Evolutionary conservation across 2,888 invertebrate species (phyloP), one percentile per base, ranked within the genome.

Genomic region (Ganaspis brasiliensis): DNA sequence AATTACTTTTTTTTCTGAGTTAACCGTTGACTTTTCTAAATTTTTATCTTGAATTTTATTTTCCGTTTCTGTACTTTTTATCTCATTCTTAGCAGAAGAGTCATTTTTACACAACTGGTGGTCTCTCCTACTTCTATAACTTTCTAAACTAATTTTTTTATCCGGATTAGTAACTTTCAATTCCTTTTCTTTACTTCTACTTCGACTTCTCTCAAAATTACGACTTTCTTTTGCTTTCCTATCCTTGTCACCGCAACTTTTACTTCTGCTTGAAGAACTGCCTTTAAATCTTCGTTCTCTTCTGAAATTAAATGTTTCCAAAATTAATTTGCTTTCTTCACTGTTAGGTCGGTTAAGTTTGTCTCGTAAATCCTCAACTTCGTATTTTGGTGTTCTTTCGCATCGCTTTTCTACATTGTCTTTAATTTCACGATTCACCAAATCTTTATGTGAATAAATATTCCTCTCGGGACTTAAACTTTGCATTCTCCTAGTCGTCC

Each of bases 191-290:
- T 40, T 61, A 35, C 61, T 73, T 31, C 45, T 45, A 12, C 56
- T 73, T 35, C 73, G 45, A 24, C 67, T 67, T n/a, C 26, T 45
- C n/a, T 67, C 67, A 10, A 16, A 12, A 24, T 57, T 16, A 2
- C 5, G 16, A 1, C 12, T 12, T 16, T 55, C 70, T 4, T 4
- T 21, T 19, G 21, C 26, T 40, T 12, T 49, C 21, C 3, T 26
- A 16, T 16, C 16, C 31, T 40, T 24, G 16, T 26, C 10, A 2
- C 35, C 57, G 24, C 12, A 72, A 57, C 56, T 72, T 21, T 35
- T 55, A 10, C 37, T 72, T 19, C 55, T 35, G 4, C 5, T 14
- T 14, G 14, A 55, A 21, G 16, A 63, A 40, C 14, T 40, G 6
- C 8, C 37, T 14, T 0, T 1, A 6, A n/a, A 14, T 45, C 40